These are phyloP conservation scores for Apostichopus japonicus DNA, from an alignment of 35 echinoderm and acorn worm genomes.

Conservation along the genomic window DNA sequence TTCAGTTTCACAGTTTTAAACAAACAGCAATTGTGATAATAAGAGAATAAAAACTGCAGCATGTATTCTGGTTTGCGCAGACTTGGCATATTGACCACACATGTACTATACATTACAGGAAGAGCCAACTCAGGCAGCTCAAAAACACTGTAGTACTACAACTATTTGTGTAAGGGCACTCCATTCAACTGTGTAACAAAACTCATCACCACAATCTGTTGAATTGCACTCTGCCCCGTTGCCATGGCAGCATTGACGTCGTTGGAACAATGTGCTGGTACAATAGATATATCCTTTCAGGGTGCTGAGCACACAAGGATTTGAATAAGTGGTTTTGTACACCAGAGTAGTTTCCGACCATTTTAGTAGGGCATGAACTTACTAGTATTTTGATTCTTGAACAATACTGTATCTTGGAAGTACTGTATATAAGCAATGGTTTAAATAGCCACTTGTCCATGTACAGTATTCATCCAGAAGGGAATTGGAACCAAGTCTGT, in stretches of 20 bases:
- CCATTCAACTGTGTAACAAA: background rate
- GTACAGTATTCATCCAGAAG: too few relatives aligned
- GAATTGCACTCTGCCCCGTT: slow-evolving; percentile 43
- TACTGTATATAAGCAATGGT: too few relatives aligned
- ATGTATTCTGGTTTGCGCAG: too few relatives aligned
- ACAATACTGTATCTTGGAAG: too few relatives aligned
- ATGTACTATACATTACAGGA: background rate
- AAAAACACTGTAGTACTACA: background rate
- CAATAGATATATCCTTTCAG: slow-evolving; percentile 18
- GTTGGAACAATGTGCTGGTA: slow-evolving; percentile 44
- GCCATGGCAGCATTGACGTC: slow-evolving; percentile 49
- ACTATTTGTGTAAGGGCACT: slow-evolving; percentile 22
- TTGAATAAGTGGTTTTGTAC: slow-evolving; percentile 46
- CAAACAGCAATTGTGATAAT: too few relatives aligned
- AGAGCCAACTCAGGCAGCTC: background rate
- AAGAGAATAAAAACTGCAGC: too few relatives aligned
- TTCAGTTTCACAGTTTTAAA: too few relatives aligned
- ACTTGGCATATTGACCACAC: background rate
- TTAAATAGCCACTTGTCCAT: too few relatives aligned
- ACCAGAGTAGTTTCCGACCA: background rate
- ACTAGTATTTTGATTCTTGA: background rate
- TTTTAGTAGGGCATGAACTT: slow-evolving; percentile 15
- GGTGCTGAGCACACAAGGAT: slow-evolving; percentile 29
- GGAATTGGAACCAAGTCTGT: too few relatives aligned
- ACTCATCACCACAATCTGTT: background rate